A percentile compares a stretch with the other conserved stretches of the same genome.
Conservation (phyloP, 2,888 invertebrate genomes). For the Galeopsomyia nigrocyanea region DNA sequence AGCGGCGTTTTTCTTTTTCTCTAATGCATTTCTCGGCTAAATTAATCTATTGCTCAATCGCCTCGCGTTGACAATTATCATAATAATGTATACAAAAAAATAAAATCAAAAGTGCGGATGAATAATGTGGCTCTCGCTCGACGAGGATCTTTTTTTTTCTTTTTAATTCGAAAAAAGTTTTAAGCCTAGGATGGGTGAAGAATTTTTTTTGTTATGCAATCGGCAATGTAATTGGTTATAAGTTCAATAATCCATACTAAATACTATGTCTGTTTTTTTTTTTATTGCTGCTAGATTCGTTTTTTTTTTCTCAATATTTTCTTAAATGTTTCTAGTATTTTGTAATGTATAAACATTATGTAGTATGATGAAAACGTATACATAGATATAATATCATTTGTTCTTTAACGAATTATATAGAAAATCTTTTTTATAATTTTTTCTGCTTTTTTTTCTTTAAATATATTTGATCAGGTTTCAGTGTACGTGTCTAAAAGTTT, state of each 20-base stretch:
- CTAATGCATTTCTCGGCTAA: too few relatives aligned
- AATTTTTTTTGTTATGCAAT: constrained; percentile 14
- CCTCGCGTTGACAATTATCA: too few relatives aligned
- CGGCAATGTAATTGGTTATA: constrained; percentile 22
- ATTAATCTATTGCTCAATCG: too few relatives aligned
- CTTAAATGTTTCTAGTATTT: neutral
- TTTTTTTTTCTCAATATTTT: neutral
- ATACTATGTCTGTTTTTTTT: constrained; percentile 9
- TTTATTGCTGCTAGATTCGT: neutral
- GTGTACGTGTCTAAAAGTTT: constrained; percentile 1
- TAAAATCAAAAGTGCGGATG: too few relatives aligned
- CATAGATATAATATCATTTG: constrained; percentile 21
- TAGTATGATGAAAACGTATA: constrained; percentile 39
- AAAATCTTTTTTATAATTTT: constrained; percentile 21
- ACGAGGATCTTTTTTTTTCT: too few relatives aligned
- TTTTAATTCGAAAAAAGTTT: too few relatives aligned
- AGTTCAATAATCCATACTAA: constrained; percentile 23
- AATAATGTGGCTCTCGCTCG: too few relatives aligned
- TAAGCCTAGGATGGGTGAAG: constrained; percentile 18
- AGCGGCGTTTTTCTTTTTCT: too few relatives aligned
- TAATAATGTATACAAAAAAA: too few relatives aligned
- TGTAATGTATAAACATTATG: constrained; percentile 31
- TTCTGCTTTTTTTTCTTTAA: neutral
- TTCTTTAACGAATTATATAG: constrained; percentile 31
- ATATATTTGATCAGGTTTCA: constrained; percentile 15